Conservation (phyloP, 2,888 invertebrate genomes). For the Helicoverpa assulta region DNA sequence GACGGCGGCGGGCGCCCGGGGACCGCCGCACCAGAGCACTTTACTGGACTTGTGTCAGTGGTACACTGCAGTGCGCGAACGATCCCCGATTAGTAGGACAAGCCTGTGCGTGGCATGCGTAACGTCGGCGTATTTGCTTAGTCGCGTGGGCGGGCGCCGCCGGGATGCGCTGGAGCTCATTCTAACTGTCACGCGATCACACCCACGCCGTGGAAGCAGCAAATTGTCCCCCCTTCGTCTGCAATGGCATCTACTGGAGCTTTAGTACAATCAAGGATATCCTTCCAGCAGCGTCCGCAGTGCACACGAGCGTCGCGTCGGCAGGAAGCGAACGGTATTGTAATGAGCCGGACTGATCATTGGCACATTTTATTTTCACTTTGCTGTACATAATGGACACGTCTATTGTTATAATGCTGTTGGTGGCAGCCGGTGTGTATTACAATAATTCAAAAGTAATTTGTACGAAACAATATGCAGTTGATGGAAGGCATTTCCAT, state of each 20-base stretch:
- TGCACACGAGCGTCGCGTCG: constrained; percentile 4
- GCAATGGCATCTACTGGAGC: constrained; percentile 48
- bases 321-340: neutral
- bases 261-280: constrained; percentile 60
- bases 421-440: constrained; percentile 40
- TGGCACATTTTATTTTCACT: constrained; percentile 20
- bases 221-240: constrained; percentile 47
- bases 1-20: neutral
- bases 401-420: constrained; percentile 42
- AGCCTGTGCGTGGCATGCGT: neutral
- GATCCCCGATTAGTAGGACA: too few relatives aligned
- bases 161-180: constrained; percentile 13
- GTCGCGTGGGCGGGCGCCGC: constrained; percentile 15
- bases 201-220: constrained; percentile 62
- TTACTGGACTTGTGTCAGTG: too few relatives aligned
- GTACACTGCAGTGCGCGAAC: too few relatives aligned
- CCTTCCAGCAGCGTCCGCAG: constrained; percentile 52
- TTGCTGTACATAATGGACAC: constrained; percentile 6
- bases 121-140: neutral
- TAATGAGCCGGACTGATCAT: neutral
- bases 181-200: constrained; percentile 43
- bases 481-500: constrained; percentile 48
- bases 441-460: constrained; percentile 58
- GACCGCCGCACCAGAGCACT: neutral
- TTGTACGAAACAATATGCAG: constrained; percentile 47